A percentile compares a stretch with the other conserved stretches of the same genome.
phyloP scores from a whole-genome alignment of 92 coral and sea anemone genomes.

The Virgularia gustaviana region DNA sequence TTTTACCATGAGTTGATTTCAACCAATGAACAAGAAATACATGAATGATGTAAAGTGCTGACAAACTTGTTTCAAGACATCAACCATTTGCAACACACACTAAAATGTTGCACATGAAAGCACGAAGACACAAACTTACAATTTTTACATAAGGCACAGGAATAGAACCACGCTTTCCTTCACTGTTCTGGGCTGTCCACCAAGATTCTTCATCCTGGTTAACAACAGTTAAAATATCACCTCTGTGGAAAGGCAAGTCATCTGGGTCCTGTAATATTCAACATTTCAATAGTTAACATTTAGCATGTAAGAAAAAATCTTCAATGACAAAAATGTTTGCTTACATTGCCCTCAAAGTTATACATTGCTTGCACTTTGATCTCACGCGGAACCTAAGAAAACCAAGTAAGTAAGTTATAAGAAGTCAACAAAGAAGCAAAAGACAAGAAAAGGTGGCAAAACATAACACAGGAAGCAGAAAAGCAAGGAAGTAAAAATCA shows the following conservation, averaged over 20 bases:
- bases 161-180: conserved; percentile 77
- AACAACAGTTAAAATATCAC: conserved; percentile 72
- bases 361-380: conserved; percentile 67
- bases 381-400: conserved; percentile 54
- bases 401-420: no score
- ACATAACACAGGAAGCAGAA: neutral
- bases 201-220: conserved; percentile 81
- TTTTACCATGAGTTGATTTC: no score
- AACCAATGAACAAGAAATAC: no score
- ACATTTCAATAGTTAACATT: neutral
- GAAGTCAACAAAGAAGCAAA: no score
- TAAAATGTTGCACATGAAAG: no score
- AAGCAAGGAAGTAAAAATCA: neutral
- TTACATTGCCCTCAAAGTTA: conserved; percentile 72
- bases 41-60: no score
- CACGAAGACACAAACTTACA: no score
- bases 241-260: conserved; percentile 83
- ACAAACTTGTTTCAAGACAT: no score
- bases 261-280: conserved; percentile 68
- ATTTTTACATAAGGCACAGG: conserved; percentile 82
- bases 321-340: neutral
- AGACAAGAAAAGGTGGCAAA: no score
- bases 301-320: neutral
- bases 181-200: conserved; percentile 81
- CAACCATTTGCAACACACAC: no score